Base-by-base conservation (phyloP, 1,140 invertebrate genomes). In the Ooceraea biroi region DNA sequence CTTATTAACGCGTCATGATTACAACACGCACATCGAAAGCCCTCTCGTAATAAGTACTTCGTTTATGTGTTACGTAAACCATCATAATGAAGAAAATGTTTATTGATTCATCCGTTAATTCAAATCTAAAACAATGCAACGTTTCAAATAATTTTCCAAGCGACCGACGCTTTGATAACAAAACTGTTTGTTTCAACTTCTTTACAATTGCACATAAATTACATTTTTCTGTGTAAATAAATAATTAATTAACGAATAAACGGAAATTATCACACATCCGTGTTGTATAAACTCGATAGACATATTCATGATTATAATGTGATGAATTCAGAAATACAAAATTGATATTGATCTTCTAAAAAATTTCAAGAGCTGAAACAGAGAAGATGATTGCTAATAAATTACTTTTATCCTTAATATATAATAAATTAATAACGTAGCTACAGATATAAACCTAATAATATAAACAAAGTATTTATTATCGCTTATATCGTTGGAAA, bases 1-100 rank as follows among this genome's bases (percentile, higher is more conserved):
- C 30, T 68, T 68, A 68, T 68, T 78, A 78, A 78, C 48, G 19
- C 12, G 25, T 76, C 30, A 50, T 8, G 46, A 17, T 52, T 58
- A 60, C 12, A 60, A 46, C 36, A 41, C 2, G 3, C 10, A 46
- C 17, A 1, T 60, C 22, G 61, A 61, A 61, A 11, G 22, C 11
- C 57, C 36, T 36, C 36, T 48, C 25, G 55, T 7, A 44, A 58
- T 58, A 25, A 5, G n/a, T 14, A 61, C 17, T 27, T 60, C 36
- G 8, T 73, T 19, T 17, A 27, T 46, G 27, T 1, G 27, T 55
- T 8, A 44, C 25, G 71, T 11, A 73, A 58, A 73, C 50, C 22
- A 12, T 46, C 7, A 14, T 27, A 61, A 30, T 74, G 5, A 25
- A 46, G 22, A 30, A 8, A 44, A n/a, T 44, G 14, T 41, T 52